Evolutionary conservation across 2,888 invertebrate genomes (phyloP), one percentile per base, ranked within the genome.

Genomic region (Tortricodes alternella): DNA sequence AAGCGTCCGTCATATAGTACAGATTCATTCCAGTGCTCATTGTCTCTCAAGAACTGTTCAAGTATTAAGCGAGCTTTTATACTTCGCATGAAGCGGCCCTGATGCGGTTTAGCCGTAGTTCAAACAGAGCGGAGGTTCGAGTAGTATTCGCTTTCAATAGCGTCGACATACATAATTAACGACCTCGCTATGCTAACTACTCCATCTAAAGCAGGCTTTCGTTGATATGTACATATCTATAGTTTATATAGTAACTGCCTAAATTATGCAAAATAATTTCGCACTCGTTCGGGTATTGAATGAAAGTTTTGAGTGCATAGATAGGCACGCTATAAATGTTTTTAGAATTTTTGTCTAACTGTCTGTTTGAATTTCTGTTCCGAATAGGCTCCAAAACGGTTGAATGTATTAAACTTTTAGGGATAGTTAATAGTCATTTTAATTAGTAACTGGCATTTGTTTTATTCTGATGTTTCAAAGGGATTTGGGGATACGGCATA

Each of bases 151-250:
- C 50, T 56, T 56, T 56, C 50, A 56, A 49, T 50, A 44, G 35
- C 23, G 29, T 50, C 49, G 32, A 56, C 50, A 50, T 56, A 50
- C 50, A 56, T 56, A 56, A 38, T 44, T 56, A 56, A 50, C 15
- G 29, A 38, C 21, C 44, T 50, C 56, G 38, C 44, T 55, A 56
- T 50, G 37, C 29, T 29, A 50, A 50, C 56, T 24, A 44, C 37
- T 49, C 21, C 13, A 35, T 35, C 41, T 48, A 19, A 41, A 39
- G 32, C 23, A n/a, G n/a, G 23, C 32, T 38, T 23, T 9, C 5
- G 1, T 19, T 37, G 19, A 38, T n/a, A 48, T 27, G 21, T 27
- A 50, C 29, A 29, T 29, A 46, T 37, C 4, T 18, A 16, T 13
- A n/a, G 18, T 7, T n/a, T 9, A 16, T 2, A n/a, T n/a, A n/a